phyloP scores from a whole-genome alignment of 2,888 invertebrate genomes.

The Tenodera sinensis region DNA sequence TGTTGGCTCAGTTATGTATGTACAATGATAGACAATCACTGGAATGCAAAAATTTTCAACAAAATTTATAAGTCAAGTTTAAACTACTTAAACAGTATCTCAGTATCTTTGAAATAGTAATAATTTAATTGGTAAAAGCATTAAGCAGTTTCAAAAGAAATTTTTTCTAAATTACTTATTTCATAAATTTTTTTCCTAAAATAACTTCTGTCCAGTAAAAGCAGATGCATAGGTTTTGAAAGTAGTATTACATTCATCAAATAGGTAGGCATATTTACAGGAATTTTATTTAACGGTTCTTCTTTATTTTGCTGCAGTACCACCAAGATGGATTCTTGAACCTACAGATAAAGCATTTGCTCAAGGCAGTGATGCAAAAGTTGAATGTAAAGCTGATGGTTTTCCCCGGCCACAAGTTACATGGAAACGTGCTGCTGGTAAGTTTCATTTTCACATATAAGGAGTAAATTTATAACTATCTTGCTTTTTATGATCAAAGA shows the following conservation, averaged over 20 bases:
- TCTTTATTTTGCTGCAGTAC: conserved; percentile 63
- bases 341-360: conserved; percentile 94
- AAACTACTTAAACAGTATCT: no score
- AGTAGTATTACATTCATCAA: not conserved
- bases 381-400: conserved; percentile 94
- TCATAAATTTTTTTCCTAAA: not conserved
- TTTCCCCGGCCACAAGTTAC: conserved; percentile 92
- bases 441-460: conserved; percentile 32
- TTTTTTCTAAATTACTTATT: no score
- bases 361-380: conserved; percentile 88
- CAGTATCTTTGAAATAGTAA: no score
- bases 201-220: not conserved
- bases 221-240: not conserved
- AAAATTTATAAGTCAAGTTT: no score
- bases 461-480: not conserved
- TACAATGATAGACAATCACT: not conserved
- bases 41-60: not conserved
- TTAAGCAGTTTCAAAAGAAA: no score
- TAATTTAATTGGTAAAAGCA: no score
- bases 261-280: not conserved
- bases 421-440: conserved; percentile 95
- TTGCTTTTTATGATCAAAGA: no score
- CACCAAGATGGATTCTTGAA: conserved; percentile 93
- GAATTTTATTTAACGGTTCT: not conserved
- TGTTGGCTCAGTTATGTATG: no score